Evolutionary conservation across 2,113 vertebrate species (phyloP).

Genomic region (Typhlomys cinereus): DNA sequence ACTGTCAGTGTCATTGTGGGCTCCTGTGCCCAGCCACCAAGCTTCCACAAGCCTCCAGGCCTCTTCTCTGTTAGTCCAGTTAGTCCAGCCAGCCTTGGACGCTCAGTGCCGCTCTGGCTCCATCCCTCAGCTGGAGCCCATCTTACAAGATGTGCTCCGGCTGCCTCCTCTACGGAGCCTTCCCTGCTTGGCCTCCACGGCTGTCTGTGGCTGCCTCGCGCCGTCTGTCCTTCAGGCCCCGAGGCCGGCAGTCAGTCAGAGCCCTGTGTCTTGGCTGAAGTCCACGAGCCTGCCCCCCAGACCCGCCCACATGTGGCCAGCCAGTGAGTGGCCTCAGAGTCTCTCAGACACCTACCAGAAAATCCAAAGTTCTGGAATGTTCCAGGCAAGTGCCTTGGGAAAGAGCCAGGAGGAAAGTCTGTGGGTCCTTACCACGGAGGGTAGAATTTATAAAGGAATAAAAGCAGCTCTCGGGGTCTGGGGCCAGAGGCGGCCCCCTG

Average conservation of each 20-base stretch:
- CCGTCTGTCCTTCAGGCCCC: not conserved
- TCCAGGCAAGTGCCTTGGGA: slow-evolving; percentile 35
- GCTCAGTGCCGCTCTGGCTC: not conserved
- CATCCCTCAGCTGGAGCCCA: fast-evolving
- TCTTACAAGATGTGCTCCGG: too few relatives aligned
- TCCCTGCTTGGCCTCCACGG: not conserved
- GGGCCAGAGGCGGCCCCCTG: not conserved
- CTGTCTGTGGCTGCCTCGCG: not conserved
- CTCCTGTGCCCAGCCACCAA: not conserved
- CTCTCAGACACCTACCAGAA: slow-evolving; percentile 54
- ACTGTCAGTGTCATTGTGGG: not conserved
- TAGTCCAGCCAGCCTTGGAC: not conserved
- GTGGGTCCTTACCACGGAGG: not conserved
- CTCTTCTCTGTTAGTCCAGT: not conserved
- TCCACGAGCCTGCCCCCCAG: not conserved
- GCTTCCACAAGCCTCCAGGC: not conserved
- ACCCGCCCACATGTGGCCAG: not conserved
- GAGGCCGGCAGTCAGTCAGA: not conserved
- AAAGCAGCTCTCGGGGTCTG: not conserved
- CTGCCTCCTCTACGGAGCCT: not conserved
- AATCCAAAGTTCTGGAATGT: slow-evolving; percentile 52
- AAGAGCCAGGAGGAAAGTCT: not conserved
- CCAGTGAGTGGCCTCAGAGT: not conserved
- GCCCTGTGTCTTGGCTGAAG: not conserved
- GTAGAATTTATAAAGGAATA: fast-evolving